Evolutionary conservation across 1,140 invertebrate genomes (phyloP), one percentile per base, ranked within the genome.

Genomic region (Vanessa atalanta): DNA sequence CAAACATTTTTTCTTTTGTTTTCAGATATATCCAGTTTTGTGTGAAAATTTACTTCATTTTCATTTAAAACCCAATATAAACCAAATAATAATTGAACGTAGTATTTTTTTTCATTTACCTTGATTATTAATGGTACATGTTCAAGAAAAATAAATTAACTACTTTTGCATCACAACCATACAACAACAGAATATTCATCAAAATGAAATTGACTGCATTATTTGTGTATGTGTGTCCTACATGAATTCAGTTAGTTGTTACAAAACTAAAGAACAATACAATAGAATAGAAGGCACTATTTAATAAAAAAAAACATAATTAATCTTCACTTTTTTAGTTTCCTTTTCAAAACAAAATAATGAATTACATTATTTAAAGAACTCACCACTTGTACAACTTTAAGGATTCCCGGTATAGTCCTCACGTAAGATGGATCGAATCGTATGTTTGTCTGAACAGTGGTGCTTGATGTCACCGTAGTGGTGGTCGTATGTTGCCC

Each of bases 341-440:
- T n/a, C n/a, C n/a, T n/a, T n/a, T n/a, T n/a, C n/a, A n/a, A n/a
- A n/a, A n/a, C n/a, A n/a, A 55, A 23, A 61, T 7, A 1, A 80
- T 75, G 26, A 55, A n/a, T 53, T 3, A 31, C 26, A 31, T 31
- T 4, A 31, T 31, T 31, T 14, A 2, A 60, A 31, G 31, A 61
- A 94, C 96, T 95, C 93, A 98, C 97, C 83, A 97, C 95, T 95
- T 97, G 95, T 0, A 92, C 94, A 74, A 95, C 92, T 94, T 98
- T 98, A 0, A 98, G 84, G 48, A 96, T 94, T 60, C 97, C 97
- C 48, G 96, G 95, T 37, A 96, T 79, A 7, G 95, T 96, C 77
- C 92, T 93, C 15, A 97, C 77, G 83, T 97, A 97, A 2, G 91
- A 89, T 6, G 94, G 93, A 88, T 97, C 96, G 88, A 95, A 97